Conservation (phyloP, 2,888 invertebrate genomes). For the Dynastes tityus region DNA sequence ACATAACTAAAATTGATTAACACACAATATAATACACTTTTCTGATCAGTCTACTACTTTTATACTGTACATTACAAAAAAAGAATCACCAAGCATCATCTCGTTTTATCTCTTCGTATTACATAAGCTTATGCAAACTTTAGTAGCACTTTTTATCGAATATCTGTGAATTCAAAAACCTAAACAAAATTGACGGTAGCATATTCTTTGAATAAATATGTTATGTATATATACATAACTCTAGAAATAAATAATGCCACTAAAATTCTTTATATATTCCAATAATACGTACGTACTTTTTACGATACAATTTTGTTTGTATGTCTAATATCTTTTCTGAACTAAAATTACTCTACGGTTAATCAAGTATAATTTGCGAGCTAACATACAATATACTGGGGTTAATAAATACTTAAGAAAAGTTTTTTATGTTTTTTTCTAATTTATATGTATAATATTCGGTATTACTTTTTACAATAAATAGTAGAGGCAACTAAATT, state of each 20-base stretch:
- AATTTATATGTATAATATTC: conserved; percentile 32
- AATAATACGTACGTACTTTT: conserved; percentile 36
- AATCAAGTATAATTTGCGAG: conserved; percentile 47
- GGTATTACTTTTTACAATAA: conserved; percentile 50
- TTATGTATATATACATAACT: conserved; percentile 24
- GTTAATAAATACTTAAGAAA: conserved; percentile 49
- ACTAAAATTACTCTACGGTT: conserved; percentile 45
- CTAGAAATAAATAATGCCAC: conserved; percentile 45
- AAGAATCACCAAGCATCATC: conserved; percentile 59
- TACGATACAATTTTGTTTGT: conserved; percentile 23
- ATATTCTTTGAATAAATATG: conserved; percentile 28
- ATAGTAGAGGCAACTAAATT: conserved; percentile 52
- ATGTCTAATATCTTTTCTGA: conserved; percentile 26
- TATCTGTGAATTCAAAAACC: conserved; percentile 15
- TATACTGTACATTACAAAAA: conserved; percentile 65
- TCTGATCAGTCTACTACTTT: conserved; percentile 65
- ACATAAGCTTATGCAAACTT: conserved; percentile 37
- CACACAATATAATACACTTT: conserved; percentile 60
- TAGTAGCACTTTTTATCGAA: conserved; percentile 42
- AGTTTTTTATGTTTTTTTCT: conserved; percentile 28
- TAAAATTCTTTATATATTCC: conserved; percentile 38
- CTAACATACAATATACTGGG: conserved; percentile 46
- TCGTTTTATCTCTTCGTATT: conserved; percentile 52
- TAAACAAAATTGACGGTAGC: conserved; percentile 14
- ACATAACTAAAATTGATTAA: conserved; percentile 61